Percentiles rank a stretch among this genome's conserved stretches.
Conservation (phyloP, 1,140 invertebrate genomes). For the Saxidomus purpurata region DNA sequence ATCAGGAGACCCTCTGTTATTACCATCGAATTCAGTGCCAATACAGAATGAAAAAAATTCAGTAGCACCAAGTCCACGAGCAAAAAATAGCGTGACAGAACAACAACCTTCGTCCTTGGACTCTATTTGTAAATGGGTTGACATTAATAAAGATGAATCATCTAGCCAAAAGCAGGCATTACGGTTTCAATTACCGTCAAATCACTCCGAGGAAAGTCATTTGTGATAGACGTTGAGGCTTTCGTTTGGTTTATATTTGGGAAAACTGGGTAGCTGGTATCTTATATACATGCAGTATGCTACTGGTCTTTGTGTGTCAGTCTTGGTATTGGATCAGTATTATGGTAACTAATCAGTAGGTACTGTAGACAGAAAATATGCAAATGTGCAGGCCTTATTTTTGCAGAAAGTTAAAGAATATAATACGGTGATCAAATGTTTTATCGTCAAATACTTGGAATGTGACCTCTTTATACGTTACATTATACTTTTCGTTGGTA, state of each 20-base stretch:
- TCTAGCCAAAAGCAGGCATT: neutral
- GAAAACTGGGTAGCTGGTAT: too few species aligned
- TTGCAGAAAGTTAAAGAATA: neutral
- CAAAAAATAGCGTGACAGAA: neutral
- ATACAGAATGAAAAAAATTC: neutral
- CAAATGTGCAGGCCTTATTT: neutral
- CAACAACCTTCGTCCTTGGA: neutral
- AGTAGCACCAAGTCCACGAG: slow-evolving; percentile 17
- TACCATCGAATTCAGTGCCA: neutral
- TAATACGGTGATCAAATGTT: neutral
- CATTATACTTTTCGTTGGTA: neutral
- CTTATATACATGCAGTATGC: too few species aligned
- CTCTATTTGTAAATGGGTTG: neutral
- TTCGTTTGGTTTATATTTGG: neutral
- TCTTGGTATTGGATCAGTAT: too few species aligned
- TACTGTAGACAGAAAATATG: neutral
- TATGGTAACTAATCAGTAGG: too few species aligned
- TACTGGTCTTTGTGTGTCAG: too few species aligned
- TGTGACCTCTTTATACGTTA: neutral
- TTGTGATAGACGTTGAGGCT: slow-evolving; percentile 28
- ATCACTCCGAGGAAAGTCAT: slow-evolving; percentile 39
- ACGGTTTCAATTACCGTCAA: neutral
- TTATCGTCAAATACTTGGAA: neutral
- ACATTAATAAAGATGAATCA: neutral
- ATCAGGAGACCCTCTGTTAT: neutral